Conservation (phyloP, 2,113 vertebrate species). For the Onychostruthus taczanowskii region DNA sequence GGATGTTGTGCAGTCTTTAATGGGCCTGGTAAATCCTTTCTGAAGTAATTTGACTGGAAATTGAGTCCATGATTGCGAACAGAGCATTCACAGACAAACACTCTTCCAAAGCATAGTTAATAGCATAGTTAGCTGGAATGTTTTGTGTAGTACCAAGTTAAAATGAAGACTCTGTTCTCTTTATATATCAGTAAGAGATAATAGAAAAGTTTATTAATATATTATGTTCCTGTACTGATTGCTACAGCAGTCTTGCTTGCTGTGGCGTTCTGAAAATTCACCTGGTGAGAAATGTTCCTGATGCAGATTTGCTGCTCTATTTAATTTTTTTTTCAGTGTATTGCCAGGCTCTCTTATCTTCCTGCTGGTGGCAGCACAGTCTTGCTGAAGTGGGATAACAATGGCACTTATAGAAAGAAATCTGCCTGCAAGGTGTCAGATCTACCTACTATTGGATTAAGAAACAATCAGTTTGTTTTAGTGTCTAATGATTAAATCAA, state of each 20-base stretch:
- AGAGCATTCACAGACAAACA: conserved; percentile 3
- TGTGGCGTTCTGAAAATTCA: not conserved
- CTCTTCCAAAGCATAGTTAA: not conserved
- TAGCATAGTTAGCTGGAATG: conserved; percentile 11
- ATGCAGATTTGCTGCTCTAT: not conserved
- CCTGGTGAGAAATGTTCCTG: not conserved
- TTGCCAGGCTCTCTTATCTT: not conserved
- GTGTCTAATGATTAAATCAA: not conserved
- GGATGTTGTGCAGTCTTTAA: conserved; percentile 31
- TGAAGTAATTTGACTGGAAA: conserved; percentile 53
- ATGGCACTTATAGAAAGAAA: not conserved
- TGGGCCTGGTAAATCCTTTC: conserved; percentile 12
- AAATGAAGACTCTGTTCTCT: conserved; percentile 11
- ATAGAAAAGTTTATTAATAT: conserved; percentile 28
- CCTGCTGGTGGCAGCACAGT: conserved; percentile 67
- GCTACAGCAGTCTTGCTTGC: not conserved
- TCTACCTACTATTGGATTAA: not conserved
- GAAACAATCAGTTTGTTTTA: not conserved
- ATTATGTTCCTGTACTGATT: not conserved
- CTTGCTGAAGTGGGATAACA: conserved; percentile 14
- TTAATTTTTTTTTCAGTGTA: not conserved
- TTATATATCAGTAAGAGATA: not conserved
- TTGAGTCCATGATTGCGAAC: conserved; percentile 31
- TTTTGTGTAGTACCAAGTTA: conserved; percentile 1
- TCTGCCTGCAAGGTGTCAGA: not conserved